Evolutionary conservation across 1,140 invertebrate species (phyloP), one percentile per base, ranked within the genome.

Genomic region (Aphelenchoides fujianensis): DNA sequence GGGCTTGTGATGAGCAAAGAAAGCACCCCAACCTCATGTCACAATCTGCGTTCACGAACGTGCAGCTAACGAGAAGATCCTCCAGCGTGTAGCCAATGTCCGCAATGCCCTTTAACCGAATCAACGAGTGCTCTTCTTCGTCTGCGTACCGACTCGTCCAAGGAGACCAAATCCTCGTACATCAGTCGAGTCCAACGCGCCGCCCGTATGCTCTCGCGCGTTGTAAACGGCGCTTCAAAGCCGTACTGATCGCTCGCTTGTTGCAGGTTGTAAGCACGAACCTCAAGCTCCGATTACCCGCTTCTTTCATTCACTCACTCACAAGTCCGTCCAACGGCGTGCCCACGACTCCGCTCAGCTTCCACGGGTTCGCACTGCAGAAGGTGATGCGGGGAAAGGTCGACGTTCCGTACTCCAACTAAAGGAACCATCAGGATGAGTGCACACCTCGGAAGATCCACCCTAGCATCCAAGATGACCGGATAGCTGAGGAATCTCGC

Each of bases 311-410:
- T n/a, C n/a, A n/a, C n/a, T n/a, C 1, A 66, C 1, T 2, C 53
- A 66, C 63, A 35, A 66, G 31, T 1, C 36, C 31, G 12, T 66
- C 63, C 31, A 66, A 66, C 1, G 63, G 63, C 32, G 63, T 66
- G 3, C 63, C 63, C 12, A 19, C 32, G 19, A 66, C 32, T 36
- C 53, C 31, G 32, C 16, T 36, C 31, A 66, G 12, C 32, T 66
- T 66, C 63, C 63, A 66, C 7, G 63, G 63, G 53, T 55, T 66
- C 12, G 31, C 9, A 36, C 31, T 66, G 31, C 63, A 66, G 31
- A 66, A 36, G n/a, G 28, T 66, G 34, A 66, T 35, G 34, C 27
- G 16, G n/a, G 63, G 63, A 66, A 66, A 66, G 1, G 16, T 30
- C 1, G 23, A 16, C 12, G n/a, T 30, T 36, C 32, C 63, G 3